phyloP scores from a whole-genome alignment of 1,140 invertebrate species.

The Macrotrachela quadricornifera region DNA sequence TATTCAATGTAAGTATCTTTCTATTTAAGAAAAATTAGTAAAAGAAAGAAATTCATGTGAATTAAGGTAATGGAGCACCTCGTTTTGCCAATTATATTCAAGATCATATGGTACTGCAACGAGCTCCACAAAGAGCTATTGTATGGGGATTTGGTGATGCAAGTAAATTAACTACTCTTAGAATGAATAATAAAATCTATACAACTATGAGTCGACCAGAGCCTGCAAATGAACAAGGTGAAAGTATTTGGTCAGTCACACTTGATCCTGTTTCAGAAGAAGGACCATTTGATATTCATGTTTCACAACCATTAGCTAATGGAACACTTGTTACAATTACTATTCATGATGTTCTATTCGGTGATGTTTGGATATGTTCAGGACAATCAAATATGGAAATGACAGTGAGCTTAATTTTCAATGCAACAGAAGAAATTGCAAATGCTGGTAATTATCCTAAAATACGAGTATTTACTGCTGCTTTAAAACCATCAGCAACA shows the following conservation, averaged over 20 bases:
- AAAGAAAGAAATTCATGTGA: no score
- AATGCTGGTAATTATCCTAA: background rate
- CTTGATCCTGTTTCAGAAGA: background rate
- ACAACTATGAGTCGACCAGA: background rate
- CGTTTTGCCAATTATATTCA: no score
- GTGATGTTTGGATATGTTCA: slow-evolving; percentile 24
- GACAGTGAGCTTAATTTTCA: background rate
- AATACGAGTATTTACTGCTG: background rate
- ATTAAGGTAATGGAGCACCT: no score
- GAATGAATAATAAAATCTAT: background rate
- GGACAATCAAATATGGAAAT: slow-evolving; percentile 26
- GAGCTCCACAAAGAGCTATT: background rate
- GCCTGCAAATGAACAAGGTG: no score
- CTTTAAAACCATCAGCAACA: background rate
- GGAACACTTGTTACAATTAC: background rate
- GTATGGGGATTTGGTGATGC: background rate
- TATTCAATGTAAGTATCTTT: no score
- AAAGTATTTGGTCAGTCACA: background rate
- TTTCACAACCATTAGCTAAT: background rate
- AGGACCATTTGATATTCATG: background rate
- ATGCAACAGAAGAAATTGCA: background rate
- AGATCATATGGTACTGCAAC: background rate
- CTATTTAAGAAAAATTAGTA: no score
- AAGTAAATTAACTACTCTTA: background rate
- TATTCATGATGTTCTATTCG: slow-evolving; percentile 20